Percentiles rank a stretch among this genome's conserved stretches.
Conservation (phyloP, 2,113 vertebrate genomes). For the Sturnus vulgaris region DNA sequence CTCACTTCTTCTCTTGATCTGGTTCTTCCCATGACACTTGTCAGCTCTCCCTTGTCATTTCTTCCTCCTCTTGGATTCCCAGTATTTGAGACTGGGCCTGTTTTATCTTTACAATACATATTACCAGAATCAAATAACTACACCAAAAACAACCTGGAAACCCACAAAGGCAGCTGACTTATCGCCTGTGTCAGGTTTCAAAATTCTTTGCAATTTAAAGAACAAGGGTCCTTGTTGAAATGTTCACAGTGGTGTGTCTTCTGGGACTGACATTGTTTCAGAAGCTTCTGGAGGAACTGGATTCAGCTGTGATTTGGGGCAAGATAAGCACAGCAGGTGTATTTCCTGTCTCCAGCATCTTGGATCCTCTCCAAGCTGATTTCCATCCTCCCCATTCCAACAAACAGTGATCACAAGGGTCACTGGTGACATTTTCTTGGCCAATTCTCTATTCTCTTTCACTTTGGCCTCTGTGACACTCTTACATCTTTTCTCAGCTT, state of each 20-base stretch:
- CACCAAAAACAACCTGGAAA: background rate
- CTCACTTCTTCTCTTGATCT: background rate
- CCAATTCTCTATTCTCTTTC: background rate
- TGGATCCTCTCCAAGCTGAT: background rate
- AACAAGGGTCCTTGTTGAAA: background rate
- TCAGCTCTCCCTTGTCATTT: background rate
- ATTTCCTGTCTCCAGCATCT: background rate
- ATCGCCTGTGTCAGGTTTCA: background rate
- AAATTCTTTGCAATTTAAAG: background rate
- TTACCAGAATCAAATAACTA: background rate
- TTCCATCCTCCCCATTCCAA: background rate
- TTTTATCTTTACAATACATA: background rate
- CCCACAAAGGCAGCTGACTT: background rate
- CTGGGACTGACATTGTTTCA: background rate
- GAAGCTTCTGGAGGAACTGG: background rate
- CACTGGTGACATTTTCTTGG: background rate
- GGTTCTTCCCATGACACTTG: background rate
- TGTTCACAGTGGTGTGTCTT: background rate
- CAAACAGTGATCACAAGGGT: background rate
- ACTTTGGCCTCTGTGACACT: background rate
- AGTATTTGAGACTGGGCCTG: background rate
- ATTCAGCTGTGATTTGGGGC: background rate
- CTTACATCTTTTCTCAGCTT: background rate
- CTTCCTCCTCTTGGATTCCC: background rate
- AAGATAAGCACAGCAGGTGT: background rate